These are phyloP conservation scores for Euzophera pinguis DNA, from an alignment of 2,888 invertebrate species.

Conservation along the genomic window DNA sequence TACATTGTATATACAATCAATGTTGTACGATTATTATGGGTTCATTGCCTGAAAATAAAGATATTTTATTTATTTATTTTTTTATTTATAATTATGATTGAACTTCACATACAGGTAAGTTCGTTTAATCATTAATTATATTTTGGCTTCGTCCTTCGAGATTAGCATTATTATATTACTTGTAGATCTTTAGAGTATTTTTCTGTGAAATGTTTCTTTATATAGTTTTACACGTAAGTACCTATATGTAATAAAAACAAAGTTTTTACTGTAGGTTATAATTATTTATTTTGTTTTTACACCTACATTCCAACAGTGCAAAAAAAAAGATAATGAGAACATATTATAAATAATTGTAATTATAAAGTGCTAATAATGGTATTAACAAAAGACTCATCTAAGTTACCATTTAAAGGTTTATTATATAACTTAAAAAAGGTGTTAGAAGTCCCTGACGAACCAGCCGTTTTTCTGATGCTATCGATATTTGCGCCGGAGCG, in stretches of 20 bases:
- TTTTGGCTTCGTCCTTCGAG: conserved; percentile 10
- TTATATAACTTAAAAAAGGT: conserved; percentile 20
- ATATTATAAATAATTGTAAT: not conserved
- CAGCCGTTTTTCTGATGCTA: conserved; percentile 19
- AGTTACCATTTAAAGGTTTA: not conserved
- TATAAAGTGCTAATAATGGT: not conserved
- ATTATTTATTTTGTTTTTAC: not conserved
- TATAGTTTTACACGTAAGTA: too few species aligned
- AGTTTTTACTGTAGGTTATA: not conserved
- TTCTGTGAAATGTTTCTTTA: not conserved
- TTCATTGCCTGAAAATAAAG: too few species aligned
- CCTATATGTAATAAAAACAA: not conserved
- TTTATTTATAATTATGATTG: conserved; percentile 9
- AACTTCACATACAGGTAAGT: conserved; percentile 12
- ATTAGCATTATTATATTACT: conserved; percentile 3
- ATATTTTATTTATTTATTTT: too few species aligned
- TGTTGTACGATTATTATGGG: too few species aligned
- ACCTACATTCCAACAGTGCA: not conserved
- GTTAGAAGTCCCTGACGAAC: conserved; percentile 17
- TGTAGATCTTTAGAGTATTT: conserved; percentile 12
- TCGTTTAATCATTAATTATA: conserved; percentile 12
- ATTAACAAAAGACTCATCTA: not conserved
- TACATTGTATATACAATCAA: too few species aligned
- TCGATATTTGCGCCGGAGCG: conserved; percentile 14
- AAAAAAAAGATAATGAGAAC: not conserved